These are phyloP conservation scores for Corythornis madagascariensis DNA, from an alignment of 2,113 vertebrate genomes.

Conservation along the genomic window DNA sequence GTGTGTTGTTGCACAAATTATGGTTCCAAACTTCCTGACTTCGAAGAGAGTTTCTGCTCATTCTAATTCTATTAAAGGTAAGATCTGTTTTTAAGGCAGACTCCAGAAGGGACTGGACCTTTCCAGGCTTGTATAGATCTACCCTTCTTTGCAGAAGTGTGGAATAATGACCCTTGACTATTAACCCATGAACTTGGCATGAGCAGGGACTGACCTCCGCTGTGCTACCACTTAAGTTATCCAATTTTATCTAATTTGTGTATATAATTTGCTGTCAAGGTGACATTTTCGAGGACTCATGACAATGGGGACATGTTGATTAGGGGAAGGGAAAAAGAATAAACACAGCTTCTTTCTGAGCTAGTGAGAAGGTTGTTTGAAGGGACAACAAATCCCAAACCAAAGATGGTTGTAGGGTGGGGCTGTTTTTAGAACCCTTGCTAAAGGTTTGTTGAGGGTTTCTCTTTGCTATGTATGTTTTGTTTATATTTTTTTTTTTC, in stretches of 20 bases:
- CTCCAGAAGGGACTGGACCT: neutral
- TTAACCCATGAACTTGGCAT: neutral
- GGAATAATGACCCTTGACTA: neutral
- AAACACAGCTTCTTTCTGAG: neutral
- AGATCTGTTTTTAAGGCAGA: neutral
- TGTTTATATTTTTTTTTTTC: neutral
- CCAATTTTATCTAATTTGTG: neutral
- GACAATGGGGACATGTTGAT: neutral
- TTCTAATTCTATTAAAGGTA: neutral
- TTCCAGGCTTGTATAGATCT: neutral
- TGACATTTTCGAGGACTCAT: neutral
- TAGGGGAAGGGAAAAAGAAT: neutral
- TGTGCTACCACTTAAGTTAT: neutral
- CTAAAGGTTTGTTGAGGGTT: neutral
- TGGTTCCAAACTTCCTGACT: neutral
- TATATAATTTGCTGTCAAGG: conserved; percentile 15
- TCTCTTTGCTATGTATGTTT: neutral
- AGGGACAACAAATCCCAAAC: neutral
- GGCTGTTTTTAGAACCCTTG: neutral
- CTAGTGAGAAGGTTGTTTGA: neutral
- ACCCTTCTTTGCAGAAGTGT: neutral
- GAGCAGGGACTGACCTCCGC: neutral
- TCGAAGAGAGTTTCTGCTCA: neutral
- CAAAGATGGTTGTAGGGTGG: neutral
- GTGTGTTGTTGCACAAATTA: neutral